Percentiles rank a stretch among this genome's conserved stretches.
These are phyloP conservation scores for Oceanites oceanicus DNA, from an alignment of 2,113 vertebrate species.

Conservation along the genomic window DNA sequence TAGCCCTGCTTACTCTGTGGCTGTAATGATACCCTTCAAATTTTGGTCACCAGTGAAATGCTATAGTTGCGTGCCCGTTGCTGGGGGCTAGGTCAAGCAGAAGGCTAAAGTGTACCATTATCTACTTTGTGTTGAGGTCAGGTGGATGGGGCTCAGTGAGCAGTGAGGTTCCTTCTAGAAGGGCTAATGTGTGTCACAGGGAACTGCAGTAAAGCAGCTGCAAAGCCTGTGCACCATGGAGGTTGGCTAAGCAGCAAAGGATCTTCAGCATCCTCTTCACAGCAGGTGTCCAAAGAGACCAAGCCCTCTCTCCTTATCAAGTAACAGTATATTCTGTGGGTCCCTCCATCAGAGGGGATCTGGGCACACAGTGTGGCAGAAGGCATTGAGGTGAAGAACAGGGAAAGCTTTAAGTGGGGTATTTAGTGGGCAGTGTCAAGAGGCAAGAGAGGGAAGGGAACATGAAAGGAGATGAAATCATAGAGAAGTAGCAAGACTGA, in stretches of 20 bases:
- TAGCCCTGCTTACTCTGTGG: background rate
- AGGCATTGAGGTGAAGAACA: background rate
- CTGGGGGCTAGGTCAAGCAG: background rate
- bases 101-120: fast-evolving
- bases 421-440: background rate
- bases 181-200: no score
- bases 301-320: background rate
- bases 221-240: background rate
- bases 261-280: background rate
- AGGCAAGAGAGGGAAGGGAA: background rate
- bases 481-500: background rate
- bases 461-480: fast-evolving
- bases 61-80: background rate
- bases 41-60: background rate
- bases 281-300: background rate
- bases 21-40: background rate
- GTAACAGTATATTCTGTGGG: no score
- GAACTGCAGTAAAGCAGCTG: background rate
- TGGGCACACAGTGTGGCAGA: background rate
- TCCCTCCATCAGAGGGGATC: background rate
- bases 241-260: background rate
- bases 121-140: background rate
- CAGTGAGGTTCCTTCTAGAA: background rate
- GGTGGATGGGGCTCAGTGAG: background rate
- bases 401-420: background rate